phyloP scores from a whole-genome alignment of 2,888 invertebrate species.

The Nudaria mundana region DNA sequence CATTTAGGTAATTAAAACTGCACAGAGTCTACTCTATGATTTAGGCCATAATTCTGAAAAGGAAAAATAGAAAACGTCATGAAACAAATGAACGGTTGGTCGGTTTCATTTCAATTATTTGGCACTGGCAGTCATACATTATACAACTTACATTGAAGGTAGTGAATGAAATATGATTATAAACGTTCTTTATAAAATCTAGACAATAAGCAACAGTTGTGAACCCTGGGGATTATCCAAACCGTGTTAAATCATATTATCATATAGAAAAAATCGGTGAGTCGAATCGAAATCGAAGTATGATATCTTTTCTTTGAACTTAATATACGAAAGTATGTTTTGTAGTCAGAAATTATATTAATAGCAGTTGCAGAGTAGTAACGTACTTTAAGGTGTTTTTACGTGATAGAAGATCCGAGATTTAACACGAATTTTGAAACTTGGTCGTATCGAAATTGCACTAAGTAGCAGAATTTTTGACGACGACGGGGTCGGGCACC shows the following conservation, averaged over 20 bases:
- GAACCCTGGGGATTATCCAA: constrained; percentile 47
- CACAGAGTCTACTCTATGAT: constrained; percentile 25
- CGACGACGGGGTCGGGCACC: constrained; percentile 37
- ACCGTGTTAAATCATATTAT: constrained; percentile 56
- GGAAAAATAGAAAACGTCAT: constrained; percentile 59
- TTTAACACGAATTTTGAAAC: too few species aligned
- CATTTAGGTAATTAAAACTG: constrained; percentile 17
- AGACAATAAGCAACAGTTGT: constrained; percentile 58
- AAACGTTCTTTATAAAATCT: constrained; percentile 47
- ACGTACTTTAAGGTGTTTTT: constrained; percentile 3
- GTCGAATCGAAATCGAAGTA: constrained; percentile 19
- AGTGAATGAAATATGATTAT: constrained; percentile 55
- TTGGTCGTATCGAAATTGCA: too few species aligned
- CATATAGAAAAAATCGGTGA: constrained; percentile 36
- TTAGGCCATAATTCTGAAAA: constrained; percentile 39
- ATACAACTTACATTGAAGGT: constrained; percentile 56
- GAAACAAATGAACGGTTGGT: constrained; percentile 77
- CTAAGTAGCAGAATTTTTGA: too few species aligned
- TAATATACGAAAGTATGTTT: constrained; percentile 14
- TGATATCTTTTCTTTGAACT: constrained; percentile 15
- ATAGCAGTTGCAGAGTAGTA: constrained; percentile 19
- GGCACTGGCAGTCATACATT: constrained; percentile 72
- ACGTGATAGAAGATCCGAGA: constrained; percentile 2
- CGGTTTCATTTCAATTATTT: constrained; percentile 60
- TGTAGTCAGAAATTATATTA: neutral